phyloP scores from a whole-genome alignment of 2,113 vertebrate species.

The Passerina amoena region DNA sequence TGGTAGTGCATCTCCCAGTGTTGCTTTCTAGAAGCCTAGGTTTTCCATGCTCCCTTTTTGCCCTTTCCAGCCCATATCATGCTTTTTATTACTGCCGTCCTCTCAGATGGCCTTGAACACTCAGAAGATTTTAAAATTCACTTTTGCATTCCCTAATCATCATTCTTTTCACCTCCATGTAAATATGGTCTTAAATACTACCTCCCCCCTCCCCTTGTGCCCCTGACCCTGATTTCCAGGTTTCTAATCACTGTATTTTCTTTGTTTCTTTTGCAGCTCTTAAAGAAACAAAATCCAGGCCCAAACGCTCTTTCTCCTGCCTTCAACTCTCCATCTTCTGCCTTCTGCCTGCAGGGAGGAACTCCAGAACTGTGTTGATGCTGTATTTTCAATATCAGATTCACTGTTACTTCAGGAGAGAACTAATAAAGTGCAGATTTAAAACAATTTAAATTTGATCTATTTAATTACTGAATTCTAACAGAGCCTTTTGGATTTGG shows the following conservation, averaged over 20 bases:
- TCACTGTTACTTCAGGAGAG: neutral
- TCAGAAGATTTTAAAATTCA: neutral
- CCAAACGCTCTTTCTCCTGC: neutral
- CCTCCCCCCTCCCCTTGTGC: neutral
- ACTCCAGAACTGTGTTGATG: neutral
- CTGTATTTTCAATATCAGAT: neutral
- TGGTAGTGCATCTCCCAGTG: neutral
- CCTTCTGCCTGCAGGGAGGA: neutral
- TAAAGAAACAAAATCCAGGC: neutral
- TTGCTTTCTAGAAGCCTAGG: neutral
- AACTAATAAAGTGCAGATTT: neutral
- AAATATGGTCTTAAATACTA: neutral
- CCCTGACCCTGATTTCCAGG: neutral
- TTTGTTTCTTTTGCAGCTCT: neutral
- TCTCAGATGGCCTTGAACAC: neutral
- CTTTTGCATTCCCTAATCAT: neutral
- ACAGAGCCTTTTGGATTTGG: neutral
- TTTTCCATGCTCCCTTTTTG: neutral
- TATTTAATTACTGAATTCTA: neutral
- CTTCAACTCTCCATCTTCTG: neutral
- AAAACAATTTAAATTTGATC: neutral
- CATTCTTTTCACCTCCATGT: neutral
- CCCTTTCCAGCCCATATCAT: neutral
- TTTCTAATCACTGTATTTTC: neutral
- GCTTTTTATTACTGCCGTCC: neutral